Base-by-base conservation (phyloP, 30 jellyfish, hydroid and myxozoan species). In the Aurelia sp. region DNA sequence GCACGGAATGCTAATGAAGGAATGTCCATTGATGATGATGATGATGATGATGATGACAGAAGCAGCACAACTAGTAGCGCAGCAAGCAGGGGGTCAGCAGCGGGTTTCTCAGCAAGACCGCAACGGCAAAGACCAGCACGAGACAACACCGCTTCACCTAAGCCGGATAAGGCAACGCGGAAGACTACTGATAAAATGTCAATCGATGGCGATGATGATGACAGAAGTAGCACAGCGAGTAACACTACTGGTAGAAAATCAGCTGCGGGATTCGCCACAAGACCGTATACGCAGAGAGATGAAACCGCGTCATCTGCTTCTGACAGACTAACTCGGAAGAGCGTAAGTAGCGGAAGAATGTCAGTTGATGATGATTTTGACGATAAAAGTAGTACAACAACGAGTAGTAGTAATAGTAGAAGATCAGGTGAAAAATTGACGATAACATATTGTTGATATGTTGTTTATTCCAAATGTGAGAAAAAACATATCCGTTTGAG, bases 31-130 rank as follows among this genome's bases (percentile, higher is more conserved):
- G 33, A 19, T 66, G 76, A n/a, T 23, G 76, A 33, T 30, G 30
- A 37, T 11, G 81, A 70, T 13, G 81, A 70, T n/a, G n/a, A n/a
- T n/a, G n/a, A n/a, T 47, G 86, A 76, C 35, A 61, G 76, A 4
- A 76, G 86, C 60, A 76, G 86, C 66, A 4, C 62, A 27, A 37
- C 37, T 2, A 76, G 86, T 63, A 76, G 86, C 60, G 21, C 86
- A 55, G 44, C 68, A 18, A 76, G 85, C 58, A 53, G 75, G 21
- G 30, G 76, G 17, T 57, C 52, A 37, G 62, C 86, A 20, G 86
- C 64, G 19, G 48, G 65, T 13, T 44, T 44, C 55, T 44, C 55
- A 12, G 55, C 55, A 44, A 44, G 55, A 10, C 16, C 55, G 55
- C 55, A 44, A 10, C 55, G 16, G 55, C 55, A 44, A 44, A 44